Evolutionary conservation across 1,140 invertebrate genomes (phyloP).

Genomic region (Drosophila neocordata): DNA sequence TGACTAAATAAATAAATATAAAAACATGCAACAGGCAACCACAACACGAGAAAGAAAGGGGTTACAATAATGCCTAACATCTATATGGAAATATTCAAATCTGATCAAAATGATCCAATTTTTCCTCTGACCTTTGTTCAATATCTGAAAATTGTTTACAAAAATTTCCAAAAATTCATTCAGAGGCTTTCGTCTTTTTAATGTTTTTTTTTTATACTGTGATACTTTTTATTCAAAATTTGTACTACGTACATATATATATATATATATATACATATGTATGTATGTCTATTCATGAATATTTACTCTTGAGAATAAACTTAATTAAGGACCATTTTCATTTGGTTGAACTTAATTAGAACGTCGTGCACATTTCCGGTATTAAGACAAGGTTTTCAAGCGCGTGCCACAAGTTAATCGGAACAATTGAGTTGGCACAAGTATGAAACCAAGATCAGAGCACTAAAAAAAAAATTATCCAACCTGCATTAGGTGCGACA

Average conservation of each 20-base stretch:
- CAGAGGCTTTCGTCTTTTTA: not conserved
- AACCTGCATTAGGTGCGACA: not conserved
- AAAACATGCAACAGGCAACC: not conserved
- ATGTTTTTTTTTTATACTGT: too few species aligned
- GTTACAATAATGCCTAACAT: not conserved
- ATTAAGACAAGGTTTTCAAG: conserved; percentile 20
- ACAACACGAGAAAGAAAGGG: not conserved
- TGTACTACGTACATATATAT: not conserved
- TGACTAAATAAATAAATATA: not conserved
- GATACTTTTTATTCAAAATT: too few species aligned
- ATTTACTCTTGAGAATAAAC: conserved; percentile 14
- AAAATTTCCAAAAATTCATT: not conserved
- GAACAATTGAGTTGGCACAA: conserved; percentile 16
- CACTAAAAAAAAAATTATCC: not conserved
- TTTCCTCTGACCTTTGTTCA: not conserved
- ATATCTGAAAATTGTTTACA: not conserved
- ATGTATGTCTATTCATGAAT: not conserved
- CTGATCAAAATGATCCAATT: not conserved
- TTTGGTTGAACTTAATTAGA: conserved; percentile 74
- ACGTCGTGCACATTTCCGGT: conserved; percentile 77
- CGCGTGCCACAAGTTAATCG: conserved; percentile 49
- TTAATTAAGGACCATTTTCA: conserved; percentile 71
- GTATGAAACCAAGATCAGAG: not conserved
- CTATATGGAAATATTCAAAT: not conserved
- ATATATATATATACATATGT: not conserved